A percentile compares a stretch with the other conserved stretches of the same genome.
phyloP scores from a whole-genome alignment of 2,888 invertebrate species.

The Cylloceria caligata region DNA sequence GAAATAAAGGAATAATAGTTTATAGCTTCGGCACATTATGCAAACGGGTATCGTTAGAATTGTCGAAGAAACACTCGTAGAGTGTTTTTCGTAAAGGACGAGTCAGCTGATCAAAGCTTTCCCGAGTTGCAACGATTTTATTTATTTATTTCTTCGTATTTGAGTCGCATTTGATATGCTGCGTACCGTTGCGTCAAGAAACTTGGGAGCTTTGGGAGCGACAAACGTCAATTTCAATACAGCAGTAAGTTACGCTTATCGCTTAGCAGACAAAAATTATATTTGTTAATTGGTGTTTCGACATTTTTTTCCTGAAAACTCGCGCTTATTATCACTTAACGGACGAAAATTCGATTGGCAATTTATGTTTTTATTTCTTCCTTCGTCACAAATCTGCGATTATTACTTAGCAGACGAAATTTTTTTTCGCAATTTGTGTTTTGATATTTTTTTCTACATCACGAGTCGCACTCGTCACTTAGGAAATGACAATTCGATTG shows the following conservation, averaged over 20 bases:
- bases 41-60: background rate
- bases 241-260: conserved; percentile 66
- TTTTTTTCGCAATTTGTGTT: background rate
- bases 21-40: background rate
- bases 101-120: conserved; percentile 39
- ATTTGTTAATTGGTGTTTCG: too few species aligned
- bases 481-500: too few species aligned
- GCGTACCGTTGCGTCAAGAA: conserved; percentile 61
- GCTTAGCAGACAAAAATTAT: background rate
- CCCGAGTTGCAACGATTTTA: conserved; percentile 6
- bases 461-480: background rate
- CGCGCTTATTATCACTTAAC: too few species aligned
- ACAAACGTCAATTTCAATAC: conserved; percentile 66
- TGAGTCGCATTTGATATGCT: conserved; percentile 67
- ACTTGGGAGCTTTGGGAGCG: conserved; percentile 61
- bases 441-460: background rate
- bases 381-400: background rate
- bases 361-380: too few species aligned
- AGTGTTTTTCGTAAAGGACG: background rate
- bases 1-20: background rate
- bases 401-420: background rate
- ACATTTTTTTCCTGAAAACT: too few species aligned
- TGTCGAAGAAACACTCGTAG: background rate
- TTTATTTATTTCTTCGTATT: background rate
- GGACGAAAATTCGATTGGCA: too few species aligned